Conservation (phyloP, 2,113 vertebrate species). For the Recurvirostra avosetta region DNA sequence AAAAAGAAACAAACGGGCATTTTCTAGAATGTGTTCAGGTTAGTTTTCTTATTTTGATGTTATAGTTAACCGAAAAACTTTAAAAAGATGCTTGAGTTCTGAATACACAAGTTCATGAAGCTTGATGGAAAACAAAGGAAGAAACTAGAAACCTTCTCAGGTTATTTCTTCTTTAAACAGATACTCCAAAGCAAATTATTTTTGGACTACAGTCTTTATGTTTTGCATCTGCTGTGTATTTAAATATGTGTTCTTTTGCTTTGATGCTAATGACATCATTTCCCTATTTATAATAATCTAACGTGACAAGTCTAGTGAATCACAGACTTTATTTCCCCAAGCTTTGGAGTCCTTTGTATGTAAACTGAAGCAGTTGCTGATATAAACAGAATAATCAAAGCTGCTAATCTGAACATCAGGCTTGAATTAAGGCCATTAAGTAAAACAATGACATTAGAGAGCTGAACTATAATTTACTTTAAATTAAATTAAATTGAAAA, state of each 20-base stretch:
- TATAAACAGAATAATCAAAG: conserved; percentile 35
- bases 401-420: not conserved
- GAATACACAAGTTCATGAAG: not conserved
- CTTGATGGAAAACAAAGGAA: not conserved
- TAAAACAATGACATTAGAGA: conserved; percentile 47
- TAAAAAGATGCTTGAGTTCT: not conserved
- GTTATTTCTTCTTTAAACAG: not conserved
- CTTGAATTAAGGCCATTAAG: conserved; percentile 14
- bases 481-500: conserved; percentile 42
- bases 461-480: conserved; percentile 17
- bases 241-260: conserved; percentile 1
- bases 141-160: not conserved
- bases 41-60: not conserved
- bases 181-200: not conserved
- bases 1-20: not conserved
- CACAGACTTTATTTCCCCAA: not conserved
- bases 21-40: not conserved
- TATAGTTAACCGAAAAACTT: not conserved
- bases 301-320: not conserved
- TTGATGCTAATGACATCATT: conserved; percentile 20
- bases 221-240: not conserved
- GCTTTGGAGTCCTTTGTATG: not conserved
- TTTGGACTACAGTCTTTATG: not conserved
- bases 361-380: not conserved
- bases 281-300: conserved; percentile 16